Evolutionary conservation across 2,797 vertebrate genomes (phyloP).

Genomic region (Brotula barbata): DNA sequence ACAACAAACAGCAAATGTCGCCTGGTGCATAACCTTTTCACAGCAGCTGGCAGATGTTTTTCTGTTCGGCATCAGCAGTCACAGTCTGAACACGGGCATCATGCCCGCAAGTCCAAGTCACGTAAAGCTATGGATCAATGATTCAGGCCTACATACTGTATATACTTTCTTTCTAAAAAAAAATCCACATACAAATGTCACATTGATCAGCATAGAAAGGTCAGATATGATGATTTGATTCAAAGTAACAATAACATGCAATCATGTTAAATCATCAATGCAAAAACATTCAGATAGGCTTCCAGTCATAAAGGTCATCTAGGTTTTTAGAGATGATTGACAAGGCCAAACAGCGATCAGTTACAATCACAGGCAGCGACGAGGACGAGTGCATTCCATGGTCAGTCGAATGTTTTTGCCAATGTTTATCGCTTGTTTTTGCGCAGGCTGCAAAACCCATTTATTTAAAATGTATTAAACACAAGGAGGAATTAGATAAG

Average conservation of each 20-base stretch:
- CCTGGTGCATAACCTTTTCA: conserved; percentile 52
- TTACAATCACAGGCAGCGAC: neutral
- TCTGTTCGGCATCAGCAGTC: conserved; percentile 45
- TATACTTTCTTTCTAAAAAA: conserved; percentile 1
- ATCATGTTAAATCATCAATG: neutral
- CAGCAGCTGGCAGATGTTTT: conserved; percentile 36
- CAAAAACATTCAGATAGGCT: neutral
- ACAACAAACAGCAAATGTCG: conserved; percentile 31
- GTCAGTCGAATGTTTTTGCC: neutral
- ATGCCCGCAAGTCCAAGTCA: conserved; percentile 21
- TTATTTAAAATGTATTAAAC: too few species aligned
- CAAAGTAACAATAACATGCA: too few species aligned
- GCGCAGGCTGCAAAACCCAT: neutral
- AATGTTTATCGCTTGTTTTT: conserved; percentile 8
- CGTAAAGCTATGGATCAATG: conserved; percentile 36
- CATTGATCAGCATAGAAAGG: neutral
- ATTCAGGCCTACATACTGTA: conserved; percentile 10
- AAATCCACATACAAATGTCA: conserved; percentile 1
- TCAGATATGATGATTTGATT: too few species aligned
- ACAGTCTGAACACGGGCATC: conserved; percentile 22
- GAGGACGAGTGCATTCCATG: neutral
- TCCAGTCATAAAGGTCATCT: neutral
- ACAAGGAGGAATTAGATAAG: too few species aligned
- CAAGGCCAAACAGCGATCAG: neutral
- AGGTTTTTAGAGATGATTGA: neutral